A percentile compares a stretch with the other conserved stretches of the same genome.
phyloP scores from a whole-genome alignment of 2,797 vertebrate genomes.

The Artibeus lituratus region DNA sequence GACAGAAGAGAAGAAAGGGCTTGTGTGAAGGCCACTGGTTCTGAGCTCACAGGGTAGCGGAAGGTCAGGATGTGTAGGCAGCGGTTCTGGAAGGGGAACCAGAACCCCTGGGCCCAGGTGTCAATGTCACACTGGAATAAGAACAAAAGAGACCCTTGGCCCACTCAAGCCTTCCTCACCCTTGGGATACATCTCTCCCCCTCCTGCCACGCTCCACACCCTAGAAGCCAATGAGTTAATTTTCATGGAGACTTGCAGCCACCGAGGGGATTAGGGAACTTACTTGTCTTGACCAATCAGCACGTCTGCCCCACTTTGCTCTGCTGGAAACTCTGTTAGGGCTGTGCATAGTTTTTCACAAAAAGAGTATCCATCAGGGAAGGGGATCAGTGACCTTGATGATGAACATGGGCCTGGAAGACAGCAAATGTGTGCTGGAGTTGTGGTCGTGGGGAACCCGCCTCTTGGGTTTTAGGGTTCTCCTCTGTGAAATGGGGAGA shows the following conservation, averaged over 20 bases:
- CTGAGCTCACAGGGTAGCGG: neutral
- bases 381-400: neutral
- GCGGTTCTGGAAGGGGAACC: neutral
- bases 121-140: neutral
- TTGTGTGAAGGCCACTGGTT: constrained; percentile 40
- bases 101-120: neutral
- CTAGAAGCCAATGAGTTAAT: neutral
- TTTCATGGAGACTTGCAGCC: neutral
- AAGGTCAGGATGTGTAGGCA: neutral
- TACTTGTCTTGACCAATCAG: neutral
- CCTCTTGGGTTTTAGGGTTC: neutral
- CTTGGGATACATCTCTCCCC: neutral
- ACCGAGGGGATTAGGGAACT: neutral
- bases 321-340: neutral
- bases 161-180: neutral
- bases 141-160: neutral
- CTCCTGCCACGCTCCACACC: neutral
- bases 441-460: neutral
- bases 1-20: neutral
- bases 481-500: neutral
- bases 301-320: neutral
- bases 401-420: neutral
- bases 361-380: neutral
- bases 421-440: neutral
- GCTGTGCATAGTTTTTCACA: neutral